Base-by-base conservation (phyloP, 2,888 invertebrate species). In the Rotaria sp. region DNA sequence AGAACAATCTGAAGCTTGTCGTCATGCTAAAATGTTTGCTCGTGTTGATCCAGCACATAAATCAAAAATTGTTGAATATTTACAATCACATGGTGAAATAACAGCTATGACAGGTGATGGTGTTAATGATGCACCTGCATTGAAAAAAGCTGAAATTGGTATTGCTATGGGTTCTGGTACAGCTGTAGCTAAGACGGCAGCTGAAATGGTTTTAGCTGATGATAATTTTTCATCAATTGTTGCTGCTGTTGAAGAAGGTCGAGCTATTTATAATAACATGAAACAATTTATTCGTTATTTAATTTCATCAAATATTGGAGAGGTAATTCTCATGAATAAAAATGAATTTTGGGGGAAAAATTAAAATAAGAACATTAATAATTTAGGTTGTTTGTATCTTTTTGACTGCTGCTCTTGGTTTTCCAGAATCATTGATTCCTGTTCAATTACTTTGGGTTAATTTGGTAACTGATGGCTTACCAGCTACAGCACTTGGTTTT, bases 261-360 rank as follows among this genome's bases (percentile, higher is more conserved):
- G 99, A 91, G 98, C 99, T 92, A 99, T 99, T 93, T 99, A 99
- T 94, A 99, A 98, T 94, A 99, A 99, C 95, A 99, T 99, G 99
- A 99, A 99, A 92, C 99, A 99, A 93, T 99, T 99, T 93, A 99
- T 99, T 93, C 96, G 99, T 90, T 99, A 99, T 92, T 94, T 99
- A 91, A 99, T 99, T 92, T 99, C 98, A 84, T 99, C 99, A 91
- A 99, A 99, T 94, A 97, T 99, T 92, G 99, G 99, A 93, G 99
- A 99, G 92, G 94, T 94, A 84, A 24, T 18, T 2, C 89, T 93
- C 93, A 21, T n/a, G 41, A 41, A 41, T 41, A 5, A 8, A 41
- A 41, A 41, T 41, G 8, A 41, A 41, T 41, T 5, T 5, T n/a
- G n/a, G n/a, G n/a, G n/a, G 41, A 15, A 89, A 93, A 93, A 11